phyloP scores from a whole-genome alignment of 2,797 vertebrate species.

The Halcyon leucocephala region DNA sequence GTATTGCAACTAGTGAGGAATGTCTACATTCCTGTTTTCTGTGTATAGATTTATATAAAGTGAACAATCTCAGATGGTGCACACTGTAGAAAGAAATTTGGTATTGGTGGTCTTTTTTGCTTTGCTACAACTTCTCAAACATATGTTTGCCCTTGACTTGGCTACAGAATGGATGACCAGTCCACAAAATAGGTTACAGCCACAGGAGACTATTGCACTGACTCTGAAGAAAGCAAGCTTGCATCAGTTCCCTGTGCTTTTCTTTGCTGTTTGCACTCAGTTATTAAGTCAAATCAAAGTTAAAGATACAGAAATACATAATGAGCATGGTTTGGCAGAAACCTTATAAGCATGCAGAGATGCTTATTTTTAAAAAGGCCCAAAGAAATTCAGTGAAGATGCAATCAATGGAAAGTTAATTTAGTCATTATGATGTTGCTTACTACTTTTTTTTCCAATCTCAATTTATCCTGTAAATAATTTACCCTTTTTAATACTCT shows the following conservation, averaged over 20 bases:
- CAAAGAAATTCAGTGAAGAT: neutral
- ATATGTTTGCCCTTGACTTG: neutral
- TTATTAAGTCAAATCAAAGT: conserved; percentile 2
- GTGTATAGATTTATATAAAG: neutral
- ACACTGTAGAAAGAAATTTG: neutral
- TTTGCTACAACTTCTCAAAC: neutral
- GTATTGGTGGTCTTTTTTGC: neutral
- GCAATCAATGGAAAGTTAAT: neutral
- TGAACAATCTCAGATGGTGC: neutral
- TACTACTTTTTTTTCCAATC: neutral
- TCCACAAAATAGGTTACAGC: neutral
- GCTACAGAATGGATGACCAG: neutral
- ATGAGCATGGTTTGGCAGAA: neutral
- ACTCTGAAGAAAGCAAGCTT: neutral
- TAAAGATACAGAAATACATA: neutral
- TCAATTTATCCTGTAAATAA: neutral
- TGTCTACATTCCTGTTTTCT: neutral
- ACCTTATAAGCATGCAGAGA: neutral
- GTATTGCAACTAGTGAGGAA: neutral
- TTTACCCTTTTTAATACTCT: neutral
- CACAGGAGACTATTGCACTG: neutral
- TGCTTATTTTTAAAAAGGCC: neutral
- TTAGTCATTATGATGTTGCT: neutral
- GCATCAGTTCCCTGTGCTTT: neutral
- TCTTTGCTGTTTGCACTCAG: neutral